Conservation (phyloP, 2,888 invertebrate species). For the Melitaea athalia region DNA sequence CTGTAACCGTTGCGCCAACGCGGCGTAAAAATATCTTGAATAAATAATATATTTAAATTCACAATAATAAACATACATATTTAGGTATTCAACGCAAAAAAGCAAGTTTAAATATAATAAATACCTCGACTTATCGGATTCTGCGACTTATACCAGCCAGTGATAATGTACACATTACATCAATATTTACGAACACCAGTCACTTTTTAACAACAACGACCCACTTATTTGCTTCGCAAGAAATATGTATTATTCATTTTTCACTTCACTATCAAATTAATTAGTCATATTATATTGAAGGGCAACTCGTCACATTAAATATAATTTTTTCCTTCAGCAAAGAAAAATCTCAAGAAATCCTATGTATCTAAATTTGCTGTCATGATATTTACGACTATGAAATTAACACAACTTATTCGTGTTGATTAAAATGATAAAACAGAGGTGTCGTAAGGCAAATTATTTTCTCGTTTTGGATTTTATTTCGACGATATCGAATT, state of each 20-base stretch:
- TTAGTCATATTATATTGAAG: conserved; percentile 28
- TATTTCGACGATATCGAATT: conserved; percentile 40
- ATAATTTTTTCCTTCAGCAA: conserved; percentile 20
- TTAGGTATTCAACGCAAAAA: not conserved
- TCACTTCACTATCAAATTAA: conserved; percentile 13
- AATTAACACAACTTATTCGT: not conserved
- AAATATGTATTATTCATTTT: not conserved
- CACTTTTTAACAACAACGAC: conserved; percentile 15
- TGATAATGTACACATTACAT: conserved; percentile 10
- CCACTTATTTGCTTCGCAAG: conserved; percentile 3
- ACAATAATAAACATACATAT: not conserved
- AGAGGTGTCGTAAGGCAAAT: conserved; percentile 18
- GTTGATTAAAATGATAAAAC: conserved; percentile 18
- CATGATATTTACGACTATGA: not conserved
- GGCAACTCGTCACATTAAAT: conserved; percentile 20
- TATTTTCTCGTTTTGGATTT: conserved; percentile 15
- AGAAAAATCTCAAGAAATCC: not conserved
- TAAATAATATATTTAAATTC: no score
- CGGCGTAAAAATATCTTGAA: not conserved
- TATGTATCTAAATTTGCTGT: not conserved
- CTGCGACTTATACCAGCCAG: conserved; percentile 2
- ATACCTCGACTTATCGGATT: not conserved
- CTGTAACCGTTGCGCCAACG: no score
- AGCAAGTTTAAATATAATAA: not conserved
- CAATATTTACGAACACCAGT: conserved; percentile 11